These are phyloP conservation scores for Phanerotoma sp. DNA, from an alignment of 2,888 invertebrate genomes.

Conservation along the genomic window DNA sequence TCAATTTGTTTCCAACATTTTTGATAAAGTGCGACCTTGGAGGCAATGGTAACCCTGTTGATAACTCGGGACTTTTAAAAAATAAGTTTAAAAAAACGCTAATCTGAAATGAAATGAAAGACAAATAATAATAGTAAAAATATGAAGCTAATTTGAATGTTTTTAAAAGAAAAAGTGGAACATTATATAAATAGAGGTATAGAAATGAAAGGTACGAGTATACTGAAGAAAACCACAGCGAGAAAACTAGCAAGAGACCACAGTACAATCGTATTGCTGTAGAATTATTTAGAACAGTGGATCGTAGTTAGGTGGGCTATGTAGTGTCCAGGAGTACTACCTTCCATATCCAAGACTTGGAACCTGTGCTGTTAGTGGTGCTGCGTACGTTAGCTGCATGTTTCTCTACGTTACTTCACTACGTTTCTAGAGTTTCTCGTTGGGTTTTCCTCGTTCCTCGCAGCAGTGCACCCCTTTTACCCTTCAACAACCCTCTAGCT, in stretches of 20 bases:
- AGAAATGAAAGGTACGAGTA: not conserved
- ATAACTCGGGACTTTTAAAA: not conserved
- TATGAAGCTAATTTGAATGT: not conserved
- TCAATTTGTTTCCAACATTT: not conserved
- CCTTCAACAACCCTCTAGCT: constrained; percentile 40
- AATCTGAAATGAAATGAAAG: not conserved
- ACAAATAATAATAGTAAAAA: not conserved
- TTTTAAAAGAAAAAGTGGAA: not conserved
- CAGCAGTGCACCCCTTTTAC: constrained; percentile 39
- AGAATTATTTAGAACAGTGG: constrained; percentile 57
- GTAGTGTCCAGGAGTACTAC: constrained; percentile 52
- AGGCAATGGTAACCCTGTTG: not conserved
- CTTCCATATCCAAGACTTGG: constrained; percentile 49
- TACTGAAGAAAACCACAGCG: constrained; percentile 5
- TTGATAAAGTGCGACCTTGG: constrained; percentile 6
- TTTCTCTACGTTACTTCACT: constrained; percentile 25
- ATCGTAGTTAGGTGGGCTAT: constrained; percentile 34
- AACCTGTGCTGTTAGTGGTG: not conserved
- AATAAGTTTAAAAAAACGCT: not conserved
- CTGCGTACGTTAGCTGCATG: constrained; percentile 36
- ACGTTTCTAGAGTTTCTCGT: constrained; percentile 32
- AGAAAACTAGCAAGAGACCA: constrained; percentile 29
- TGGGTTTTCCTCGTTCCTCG: constrained; percentile 34
- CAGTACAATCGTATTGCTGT: constrained; percentile 50
- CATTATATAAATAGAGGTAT: not conserved